Evolutionary conservation across 2,113 vertebrate genomes (phyloP).

Genomic region (Montifringilla adamsi): DNA sequence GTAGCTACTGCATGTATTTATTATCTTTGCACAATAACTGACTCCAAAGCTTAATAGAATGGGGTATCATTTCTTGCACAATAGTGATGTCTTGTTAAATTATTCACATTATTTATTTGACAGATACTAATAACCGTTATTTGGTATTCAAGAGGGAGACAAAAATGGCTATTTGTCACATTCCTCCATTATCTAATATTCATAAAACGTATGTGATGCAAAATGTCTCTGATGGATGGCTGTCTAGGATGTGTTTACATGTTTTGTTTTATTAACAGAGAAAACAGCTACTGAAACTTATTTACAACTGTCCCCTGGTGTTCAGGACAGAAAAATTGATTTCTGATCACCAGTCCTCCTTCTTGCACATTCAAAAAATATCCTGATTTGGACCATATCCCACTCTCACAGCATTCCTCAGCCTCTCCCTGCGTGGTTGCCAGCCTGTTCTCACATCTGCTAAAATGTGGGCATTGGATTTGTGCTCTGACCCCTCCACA

Average conservation of each 20-base stretch:
- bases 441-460: background rate
- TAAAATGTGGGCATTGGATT: background rate
- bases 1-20: constrained; percentile 21
- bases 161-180: constrained; percentile 47
- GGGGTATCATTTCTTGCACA: constrained; percentile 41
- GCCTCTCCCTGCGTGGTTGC: background rate
- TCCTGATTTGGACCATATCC: background rate
- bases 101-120: constrained; percentile 59
- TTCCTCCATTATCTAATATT: constrained; percentile 52
- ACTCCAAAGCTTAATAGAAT: constrained; percentile 27
- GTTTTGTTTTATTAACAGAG: background rate
- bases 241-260: background rate
- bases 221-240: constrained; percentile 36
- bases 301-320: background rate
- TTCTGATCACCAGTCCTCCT: background rate
- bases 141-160: constrained; percentile 35
- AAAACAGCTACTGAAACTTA: background rate
- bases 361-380: background rate
- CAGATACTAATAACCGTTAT: constrained; percentile 50
- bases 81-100: constrained; percentile 39
- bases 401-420: background rate
- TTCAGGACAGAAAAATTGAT: background rate
- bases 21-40: constrained; percentile 32
- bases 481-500: background rate
- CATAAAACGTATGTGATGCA: background rate